Base-by-base conservation (phyloP, 2,888 invertebrate genomes). In the Dasysyrphus albostriatus region DNA sequence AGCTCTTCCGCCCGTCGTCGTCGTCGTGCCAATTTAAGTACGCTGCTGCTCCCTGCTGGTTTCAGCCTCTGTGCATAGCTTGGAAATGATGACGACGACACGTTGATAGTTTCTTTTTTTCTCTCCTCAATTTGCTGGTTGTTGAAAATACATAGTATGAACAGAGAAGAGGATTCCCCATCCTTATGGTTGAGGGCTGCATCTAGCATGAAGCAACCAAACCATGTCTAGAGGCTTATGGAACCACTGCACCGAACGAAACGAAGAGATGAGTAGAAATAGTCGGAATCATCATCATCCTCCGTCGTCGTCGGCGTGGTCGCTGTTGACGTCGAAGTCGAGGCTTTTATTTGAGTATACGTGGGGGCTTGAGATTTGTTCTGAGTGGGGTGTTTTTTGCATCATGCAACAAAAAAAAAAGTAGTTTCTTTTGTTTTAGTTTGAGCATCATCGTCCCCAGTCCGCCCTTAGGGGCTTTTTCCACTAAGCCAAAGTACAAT, bases 381-480 rank as follows among this genome's bases (percentile, higher is more conserved):
- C 9, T 54, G 73, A 61, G 44, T 44, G 65, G 32, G 65, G 42
- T 19, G 67, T 34, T 37, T 34, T 37, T 32, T 67, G 67, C 47
- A 49, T 49, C 47, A 49, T 49, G 47, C 16, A 69, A 37, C 7
- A 37, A 5, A 37, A 14, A 16, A 51, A 51, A 39, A 19, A 51
- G 37, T 77, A 77, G 77, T 74, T 85, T 67, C 85, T 77, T 85
- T 85, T 85, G 85, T 85, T 77, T 63, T 63, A 81, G 81, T 69
- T 69, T 24, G 49, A 74, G 70, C 79, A 79, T 84, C 80, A 67
- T 80, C 63, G 51, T 84, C 72, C 56, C 65, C 75, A 70, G 47
- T 39, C 70, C 77, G 81, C 85, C 85, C 85, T 81, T 77, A 85
- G 77, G 81, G 81, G 63, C 34, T 47, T 83, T 83, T 78, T 69